Conservation (phyloP, 2,888 invertebrate species). For the Petrolisthes cinctipes region DNA sequence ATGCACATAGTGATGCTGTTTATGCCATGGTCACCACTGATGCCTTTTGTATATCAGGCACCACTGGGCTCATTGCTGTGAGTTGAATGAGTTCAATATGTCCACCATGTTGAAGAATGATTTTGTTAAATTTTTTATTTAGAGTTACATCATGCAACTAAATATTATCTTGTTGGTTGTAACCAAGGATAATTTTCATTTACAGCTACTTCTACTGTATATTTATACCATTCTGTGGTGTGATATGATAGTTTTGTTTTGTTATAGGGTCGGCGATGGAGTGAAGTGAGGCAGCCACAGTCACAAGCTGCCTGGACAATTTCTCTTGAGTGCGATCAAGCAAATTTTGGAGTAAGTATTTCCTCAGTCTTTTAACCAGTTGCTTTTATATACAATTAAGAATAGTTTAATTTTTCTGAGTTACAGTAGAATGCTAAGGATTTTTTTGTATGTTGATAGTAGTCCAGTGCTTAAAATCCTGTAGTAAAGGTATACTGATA, state of each 20-base stretch:
- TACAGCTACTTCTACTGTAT: not conserved
- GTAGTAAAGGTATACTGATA: no score
- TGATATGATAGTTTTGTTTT: not conserved
- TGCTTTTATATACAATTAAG: no score
- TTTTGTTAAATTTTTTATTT: no score
- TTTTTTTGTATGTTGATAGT: no score
- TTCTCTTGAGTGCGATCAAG: constrained; percentile 61
- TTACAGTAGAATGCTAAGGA: no score
- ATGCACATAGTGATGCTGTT: constrained; percentile 57
- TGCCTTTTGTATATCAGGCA: constrained; percentile 54
- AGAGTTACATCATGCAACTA: no score
- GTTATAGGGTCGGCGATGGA: constrained; percentile 62
- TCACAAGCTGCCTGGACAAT: constrained; percentile 55
- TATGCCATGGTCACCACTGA: constrained; percentile 56
- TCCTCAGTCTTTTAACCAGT: no score
- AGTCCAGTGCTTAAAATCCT: no score
- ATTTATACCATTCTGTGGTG: not conserved
- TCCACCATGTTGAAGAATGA: no score
- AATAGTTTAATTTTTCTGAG: no score
- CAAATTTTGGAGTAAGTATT: constrained; percentile 62
- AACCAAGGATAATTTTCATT: no score
- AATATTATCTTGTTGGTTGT: no score
- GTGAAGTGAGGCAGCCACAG: constrained; percentile 43
- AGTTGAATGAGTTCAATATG: constrained; percentile 15
- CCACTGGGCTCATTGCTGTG: constrained; percentile 49